These are phyloP conservation scores for Heterocephalus glaber DNA, from an alignment of 2,113 vertebrate genomes.

Conservation along the genomic window DNA sequence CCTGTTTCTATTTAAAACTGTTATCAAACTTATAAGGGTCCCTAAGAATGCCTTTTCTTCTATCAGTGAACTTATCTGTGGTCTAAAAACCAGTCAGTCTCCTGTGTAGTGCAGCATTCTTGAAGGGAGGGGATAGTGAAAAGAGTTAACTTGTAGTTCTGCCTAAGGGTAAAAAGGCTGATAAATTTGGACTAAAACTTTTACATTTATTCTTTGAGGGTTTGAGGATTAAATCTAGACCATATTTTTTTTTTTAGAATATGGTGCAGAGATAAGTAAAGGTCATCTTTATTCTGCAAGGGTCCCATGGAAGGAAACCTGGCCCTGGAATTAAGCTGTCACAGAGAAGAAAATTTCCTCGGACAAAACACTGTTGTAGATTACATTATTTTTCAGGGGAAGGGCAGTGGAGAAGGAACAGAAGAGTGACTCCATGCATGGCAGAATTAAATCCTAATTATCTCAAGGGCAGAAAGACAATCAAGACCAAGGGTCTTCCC, in stretches of 20 bases:
- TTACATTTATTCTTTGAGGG: background rate
- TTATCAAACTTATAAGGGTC: background rate
- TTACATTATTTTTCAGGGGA: background rate
- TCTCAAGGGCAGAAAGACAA: background rate
- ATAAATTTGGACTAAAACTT: background rate
- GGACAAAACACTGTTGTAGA: background rate
- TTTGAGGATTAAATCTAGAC: background rate
- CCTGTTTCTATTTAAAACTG: background rate
- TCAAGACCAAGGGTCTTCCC: background rate
- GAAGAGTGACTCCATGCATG: background rate
- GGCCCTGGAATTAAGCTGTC: background rate
- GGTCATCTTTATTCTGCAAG: background rate
- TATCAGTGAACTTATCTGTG: background rate
- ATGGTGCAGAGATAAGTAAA: background rate
- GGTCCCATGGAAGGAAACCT: background rate
- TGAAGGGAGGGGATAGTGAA: background rate
- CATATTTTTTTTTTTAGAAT: background rate
- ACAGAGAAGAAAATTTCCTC: background rate
- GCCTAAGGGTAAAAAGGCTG: background rate
- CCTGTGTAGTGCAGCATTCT: background rate
- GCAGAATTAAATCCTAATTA: background rate
- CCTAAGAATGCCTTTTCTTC: background rate
- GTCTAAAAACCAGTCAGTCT: background rate
- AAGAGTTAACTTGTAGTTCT: background rate
- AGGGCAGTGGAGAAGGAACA: background rate